phyloP scores from a whole-genome alignment of 2,113 vertebrate species.

The Orientallactaga bullata region DNA sequence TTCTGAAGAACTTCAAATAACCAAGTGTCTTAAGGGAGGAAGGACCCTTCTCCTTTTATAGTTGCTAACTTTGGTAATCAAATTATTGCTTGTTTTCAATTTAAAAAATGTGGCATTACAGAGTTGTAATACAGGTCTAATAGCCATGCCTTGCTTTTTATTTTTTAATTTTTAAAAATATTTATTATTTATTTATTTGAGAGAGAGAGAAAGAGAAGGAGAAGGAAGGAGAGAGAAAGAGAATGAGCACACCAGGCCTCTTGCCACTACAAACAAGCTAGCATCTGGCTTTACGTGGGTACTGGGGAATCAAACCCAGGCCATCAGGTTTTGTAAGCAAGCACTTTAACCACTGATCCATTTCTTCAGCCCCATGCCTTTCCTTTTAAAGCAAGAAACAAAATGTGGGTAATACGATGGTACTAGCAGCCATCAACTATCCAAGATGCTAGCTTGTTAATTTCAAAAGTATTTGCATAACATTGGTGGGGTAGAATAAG shows the following conservation, averaged over 20 bases:
- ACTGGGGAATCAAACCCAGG: not conserved
- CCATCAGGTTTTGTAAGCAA: not conserved
- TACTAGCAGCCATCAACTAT: slow-evolving; percentile 87
- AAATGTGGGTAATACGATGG: slow-evolving; percentile 89
- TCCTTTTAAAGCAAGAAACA: slow-evolving; percentile 86
- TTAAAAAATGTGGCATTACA: slow-evolving; percentile 89
- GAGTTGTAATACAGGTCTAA: slow-evolving; percentile 93
- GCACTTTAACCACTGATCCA: not conserved
- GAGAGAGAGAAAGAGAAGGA: no score
- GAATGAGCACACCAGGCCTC: no score
- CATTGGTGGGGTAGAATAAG: not conserved
- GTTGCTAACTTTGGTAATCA: slow-evolving; percentile 91
- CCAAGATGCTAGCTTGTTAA: slow-evolving; percentile 84
- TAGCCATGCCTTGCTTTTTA: slow-evolving; percentile 84
- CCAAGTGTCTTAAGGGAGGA: not conserved
- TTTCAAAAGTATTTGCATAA: slow-evolving; percentile 86
- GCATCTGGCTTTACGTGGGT: no score
- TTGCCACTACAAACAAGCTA: no score
- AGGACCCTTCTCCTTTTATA: slow-evolving; percentile 84
- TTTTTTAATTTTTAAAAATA: not conserved
- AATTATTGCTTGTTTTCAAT: slow-evolving; percentile 87
- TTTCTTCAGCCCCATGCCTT: slow-evolving; percentile 42
- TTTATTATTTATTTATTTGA: not conserved
- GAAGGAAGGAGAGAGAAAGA: no score
- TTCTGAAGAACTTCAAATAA: not conserved